Base-by-base conservation (phyloP, 2,888 invertebrate genomes). In the Lasioglossum morio region DNA sequence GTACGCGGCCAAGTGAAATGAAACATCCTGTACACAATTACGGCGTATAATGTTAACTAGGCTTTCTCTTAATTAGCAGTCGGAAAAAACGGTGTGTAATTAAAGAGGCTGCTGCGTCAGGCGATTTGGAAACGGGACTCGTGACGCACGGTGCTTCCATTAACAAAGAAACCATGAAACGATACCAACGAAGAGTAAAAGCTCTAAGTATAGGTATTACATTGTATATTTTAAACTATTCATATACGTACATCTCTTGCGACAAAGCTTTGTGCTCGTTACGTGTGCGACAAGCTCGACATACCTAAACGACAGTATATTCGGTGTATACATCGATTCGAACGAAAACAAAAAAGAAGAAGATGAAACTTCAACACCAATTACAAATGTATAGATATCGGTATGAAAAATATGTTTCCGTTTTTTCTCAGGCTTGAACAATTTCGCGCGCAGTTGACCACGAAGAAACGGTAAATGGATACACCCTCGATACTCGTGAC, bases 241-340 rank as follows among this genome's bases (percentile, higher is more conserved):
- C 77, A 86, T 85, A 90, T 85, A 90, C 86, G 91, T 89, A 91
- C 72, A 81, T 85, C 69, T 85, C 66, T 89, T 87, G 84, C 81
- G 53, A 78, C 82, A 87, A 91, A 91, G 87, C 88, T 83, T 87
- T 87, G 82, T 87, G 89, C 84, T 89, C 79, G 57, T 84, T 86
- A 86, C 82, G 73, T 83, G 60, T 75, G 78, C 84, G 82, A 86
- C 79, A 88, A 88, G 86, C 83, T 85, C 82, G 76, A 84, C 75
- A 84, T 85, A 84, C 77, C 84, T 76, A 84, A 83, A 70, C 40
- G 83, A 85, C 60, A 83, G 79, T 79, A 74, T 40, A 66, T 80
- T 88, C 82, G 66, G 12, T 57, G 53, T 83, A 77, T 85, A 82
- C 72, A 81, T 60, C 12, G 40, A 48, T 75, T 85, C 84, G 40